Evolutionary conservation across 2,888 invertebrate species (phyloP), one percentile per base, ranked within the genome.

Genomic region (Oegoconia quadripuncta): DNA sequence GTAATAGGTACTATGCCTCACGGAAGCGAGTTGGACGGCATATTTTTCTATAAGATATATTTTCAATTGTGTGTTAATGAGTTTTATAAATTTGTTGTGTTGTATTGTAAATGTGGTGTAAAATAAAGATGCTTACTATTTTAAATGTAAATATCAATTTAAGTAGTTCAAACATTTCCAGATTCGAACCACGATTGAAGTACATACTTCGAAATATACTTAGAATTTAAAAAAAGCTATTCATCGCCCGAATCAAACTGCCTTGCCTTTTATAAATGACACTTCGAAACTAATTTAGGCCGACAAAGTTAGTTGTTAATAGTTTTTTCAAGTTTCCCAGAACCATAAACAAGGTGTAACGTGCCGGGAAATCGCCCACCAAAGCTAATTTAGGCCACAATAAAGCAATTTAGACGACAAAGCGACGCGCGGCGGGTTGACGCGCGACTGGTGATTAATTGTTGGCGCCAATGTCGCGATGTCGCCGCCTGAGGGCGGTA

Each of bases 391-490:
- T 55, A 37, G 39, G 43, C 42, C 37, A 57, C 56, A 59, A 59
- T 55, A 57, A 54, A 50, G 55, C 59, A 63, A 64, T 64, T 64
- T 64, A 38, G 41, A 49, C 53, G 61, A 64, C 61, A 63, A 46
- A 39, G 30, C 37, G 43, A 36, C 37, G 37, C 27, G 54, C 45
- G 52, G 51, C 39, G 36, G 14, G 39, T 27, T 22, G 32, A 12
- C 13, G n/a, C 16, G 28, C 28, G 30, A 30, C 36, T 16, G n/a
- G 20, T 70, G 71, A 71, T 71, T 71, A 71, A 71, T 71, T 64
- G 66, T 37, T 34, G 52, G 39, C 37, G 46, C 50, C 31, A 36
- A 43, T 68, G 71, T 68, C 67, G 71, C 66, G 68, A 69, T 68
- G 71, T 71, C 71, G 68, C 71, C 58, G 53, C 55, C 27, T 57